These are phyloP conservation scores for Eupsilia transversa DNA, from an alignment of 2,888 invertebrate genomes.

Conservation along the genomic window DNA sequence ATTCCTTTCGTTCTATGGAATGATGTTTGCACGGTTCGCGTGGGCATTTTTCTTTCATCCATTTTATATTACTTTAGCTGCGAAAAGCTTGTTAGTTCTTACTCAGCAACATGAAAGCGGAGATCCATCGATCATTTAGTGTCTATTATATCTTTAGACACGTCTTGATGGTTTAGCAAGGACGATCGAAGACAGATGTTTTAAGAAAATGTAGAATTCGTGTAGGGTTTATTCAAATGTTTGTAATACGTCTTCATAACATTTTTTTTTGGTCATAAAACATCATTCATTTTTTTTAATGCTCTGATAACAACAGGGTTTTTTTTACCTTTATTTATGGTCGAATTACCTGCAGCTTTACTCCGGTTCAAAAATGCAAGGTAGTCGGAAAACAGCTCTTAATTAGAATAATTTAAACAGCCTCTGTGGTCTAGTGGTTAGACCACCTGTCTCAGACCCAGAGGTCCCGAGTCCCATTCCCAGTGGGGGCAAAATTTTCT, in stretches of 20 bases:
- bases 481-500: too few relatives aligned
- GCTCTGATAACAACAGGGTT: not conserved
- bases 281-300: not conserved
- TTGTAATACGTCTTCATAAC: not conserved
- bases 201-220: slow-evolving; percentile 7
- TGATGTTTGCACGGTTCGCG: slow-evolving; percentile 41
- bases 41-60: slow-evolving; percentile 36
- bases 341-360: not conserved
- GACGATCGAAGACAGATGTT: slow-evolving; percentile 13
- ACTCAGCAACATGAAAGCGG: slow-evolving; percentile 29
- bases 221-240: not conserved
- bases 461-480: too few relatives aligned
- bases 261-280: not conserved
- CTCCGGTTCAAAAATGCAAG: not conserved
- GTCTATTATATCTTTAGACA: slow-evolving; percentile 36
- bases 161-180: slow-evolving; percentile 6
- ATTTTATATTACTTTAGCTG: slow-evolving; percentile 34
- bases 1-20: slow-evolving; percentile 36
- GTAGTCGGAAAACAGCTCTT: not conserved
- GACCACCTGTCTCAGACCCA: too few relatives aligned
- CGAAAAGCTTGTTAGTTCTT: slow-evolving; percentile 24
- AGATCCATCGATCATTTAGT: slow-evolving; percentile 54
- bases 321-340: not conserved
- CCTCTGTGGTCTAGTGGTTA: too few relatives aligned
- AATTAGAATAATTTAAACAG: too few relatives aligned